Conservation (phyloP, 2,797 vertebrate species). For the Pachyuromys duprasi region DNA sequence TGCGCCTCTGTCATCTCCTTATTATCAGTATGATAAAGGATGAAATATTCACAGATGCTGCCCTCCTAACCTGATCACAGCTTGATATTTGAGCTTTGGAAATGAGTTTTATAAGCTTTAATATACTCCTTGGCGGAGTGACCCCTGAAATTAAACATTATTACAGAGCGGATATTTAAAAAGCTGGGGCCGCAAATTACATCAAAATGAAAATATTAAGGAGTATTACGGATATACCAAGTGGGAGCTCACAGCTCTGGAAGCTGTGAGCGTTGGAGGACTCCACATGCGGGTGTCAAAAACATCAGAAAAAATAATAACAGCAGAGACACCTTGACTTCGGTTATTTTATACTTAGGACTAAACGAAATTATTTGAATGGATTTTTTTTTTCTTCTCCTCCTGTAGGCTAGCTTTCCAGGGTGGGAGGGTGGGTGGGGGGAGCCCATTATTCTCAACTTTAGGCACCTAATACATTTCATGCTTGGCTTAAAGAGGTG, state of each 20-base stretch:
- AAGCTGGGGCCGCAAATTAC: conserved; percentile 99
- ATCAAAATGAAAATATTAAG: conserved; percentile 99
- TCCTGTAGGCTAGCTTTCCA: conserved; percentile 89
- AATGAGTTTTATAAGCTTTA: conserved; percentile 99
- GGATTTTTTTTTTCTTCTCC: conserved; percentile 80
- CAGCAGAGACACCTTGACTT: conserved; percentile 92
- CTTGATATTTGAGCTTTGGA: conserved; percentile 99
- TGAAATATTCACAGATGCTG: conserved; percentile 99
- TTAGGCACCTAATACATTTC: conserved; percentile 80
- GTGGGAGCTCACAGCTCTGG: conserved; percentile 92
- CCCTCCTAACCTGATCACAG: conserved; percentile 99
- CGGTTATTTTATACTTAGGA: conserved; percentile 92
- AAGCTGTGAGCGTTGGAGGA: conserved; percentile 86
- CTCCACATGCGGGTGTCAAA: conserved; percentile 89
- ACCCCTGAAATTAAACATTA: conserved; percentile 99
- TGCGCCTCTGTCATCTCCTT: conserved; percentile 99
- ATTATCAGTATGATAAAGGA: conserved; percentile 99
- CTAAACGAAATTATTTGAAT: conserved; percentile 95
- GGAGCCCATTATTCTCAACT: conserved; percentile 79
- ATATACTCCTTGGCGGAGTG: conserved; percentile 99
- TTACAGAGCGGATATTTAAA: conserved; percentile 99
- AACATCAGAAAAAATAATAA: conserved; percentile 95
- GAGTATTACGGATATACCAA: conserved; percentile 99
- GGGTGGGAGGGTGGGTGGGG: conserved; percentile 28
- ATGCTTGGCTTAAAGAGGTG: conserved; percentile 79